Conservation (phyloP, 1,140 invertebrate species). For the Camponotus pennsylvanicus region DNA sequence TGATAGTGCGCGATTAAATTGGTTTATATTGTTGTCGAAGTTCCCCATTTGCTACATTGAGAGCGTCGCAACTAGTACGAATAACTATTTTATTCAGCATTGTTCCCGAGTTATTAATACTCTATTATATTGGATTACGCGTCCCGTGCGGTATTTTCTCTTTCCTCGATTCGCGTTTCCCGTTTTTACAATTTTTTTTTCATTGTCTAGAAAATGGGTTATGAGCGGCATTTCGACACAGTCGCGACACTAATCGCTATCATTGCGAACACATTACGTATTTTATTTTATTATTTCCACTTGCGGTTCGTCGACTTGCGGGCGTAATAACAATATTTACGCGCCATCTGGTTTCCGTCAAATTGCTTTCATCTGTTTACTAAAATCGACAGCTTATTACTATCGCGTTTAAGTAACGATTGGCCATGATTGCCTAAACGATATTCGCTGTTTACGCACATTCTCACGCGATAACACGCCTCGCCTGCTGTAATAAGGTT, state of each 20-base stretch:
- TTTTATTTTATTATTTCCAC: constrained; percentile 41
- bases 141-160: not conserved
- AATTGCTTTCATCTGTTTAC: constrained; percentile 5
- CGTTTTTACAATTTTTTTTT: constrained; percentile 30
- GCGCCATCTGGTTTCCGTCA: not conserved
- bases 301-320: constrained; percentile 34
- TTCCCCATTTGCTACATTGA: constrained; percentile 15
- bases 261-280: constrained; percentile 23
- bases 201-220: constrained; percentile 30
- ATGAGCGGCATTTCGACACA: not conserved
- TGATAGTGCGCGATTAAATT: constrained; percentile 40
- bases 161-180: constrained; percentile 3
- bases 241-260: not conserved
- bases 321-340: constrained; percentile 24
- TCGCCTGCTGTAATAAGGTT: constrained; percentile 9
- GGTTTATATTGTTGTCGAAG: constrained; percentile 43
- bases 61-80: not conserved
- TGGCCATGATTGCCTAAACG: not conserved
- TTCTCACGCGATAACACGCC: not conserved
- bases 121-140: constrained; percentile 31
- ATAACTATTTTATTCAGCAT: constrained; percentile 6
- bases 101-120: constrained; percentile 41
- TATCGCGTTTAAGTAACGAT: not conserved
- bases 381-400: not conserved
- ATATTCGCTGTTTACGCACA: constrained; percentile 9